These are phyloP conservation scores for Aphodius sticticus DNA, from an alignment of 2,888 invertebrate genomes.

Conservation along the genomic window DNA sequence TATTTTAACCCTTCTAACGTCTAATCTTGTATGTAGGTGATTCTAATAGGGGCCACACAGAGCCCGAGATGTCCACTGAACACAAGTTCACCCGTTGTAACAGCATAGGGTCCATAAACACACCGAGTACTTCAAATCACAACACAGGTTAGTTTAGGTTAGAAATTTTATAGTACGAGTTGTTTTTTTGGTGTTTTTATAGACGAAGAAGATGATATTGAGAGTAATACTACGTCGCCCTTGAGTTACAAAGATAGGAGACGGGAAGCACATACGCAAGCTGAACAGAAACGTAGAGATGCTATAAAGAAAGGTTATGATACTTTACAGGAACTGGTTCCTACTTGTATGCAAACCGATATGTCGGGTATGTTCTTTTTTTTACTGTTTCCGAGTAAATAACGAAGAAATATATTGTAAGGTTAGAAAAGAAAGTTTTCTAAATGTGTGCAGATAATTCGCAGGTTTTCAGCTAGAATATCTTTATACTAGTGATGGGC, in stretches of 20 bases:
- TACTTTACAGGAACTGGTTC: constrained; percentile 90
- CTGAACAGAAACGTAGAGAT: constrained; percentile 95
- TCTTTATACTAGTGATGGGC: too few species aligned
- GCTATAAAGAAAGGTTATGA: constrained; percentile 98
- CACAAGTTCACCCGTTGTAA: constrained; percentile 34
- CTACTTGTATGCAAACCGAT: constrained; percentile 93
- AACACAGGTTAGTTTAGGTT: constrained; percentile 33
- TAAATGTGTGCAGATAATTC: too few species aligned
- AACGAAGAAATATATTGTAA: not conserved
- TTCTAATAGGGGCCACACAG: constrained; percentile 17
- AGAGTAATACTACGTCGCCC: constrained; percentile 67
- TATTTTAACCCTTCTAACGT: not conserved
- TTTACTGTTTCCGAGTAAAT: constrained; percentile 13
- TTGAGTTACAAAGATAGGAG: constrained; percentile 92
- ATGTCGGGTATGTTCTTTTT: constrained; percentile 66
- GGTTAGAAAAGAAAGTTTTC: not conserved
- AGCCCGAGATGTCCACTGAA: constrained; percentile 33
- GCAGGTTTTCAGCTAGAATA: too few species aligned
- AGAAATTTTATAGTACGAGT: not conserved
- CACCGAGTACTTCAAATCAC: constrained; percentile 36
- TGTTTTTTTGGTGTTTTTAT: constrained; percentile 39
- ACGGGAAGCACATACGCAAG: constrained; percentile 94
- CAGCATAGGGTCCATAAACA: constrained; percentile 37
- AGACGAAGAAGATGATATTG: constrained; percentile 73
- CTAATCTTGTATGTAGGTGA: constrained; percentile 26